Base-by-base conservation (phyloP, 2,797 vertebrate species). In the Prunella strophiata region DNA sequence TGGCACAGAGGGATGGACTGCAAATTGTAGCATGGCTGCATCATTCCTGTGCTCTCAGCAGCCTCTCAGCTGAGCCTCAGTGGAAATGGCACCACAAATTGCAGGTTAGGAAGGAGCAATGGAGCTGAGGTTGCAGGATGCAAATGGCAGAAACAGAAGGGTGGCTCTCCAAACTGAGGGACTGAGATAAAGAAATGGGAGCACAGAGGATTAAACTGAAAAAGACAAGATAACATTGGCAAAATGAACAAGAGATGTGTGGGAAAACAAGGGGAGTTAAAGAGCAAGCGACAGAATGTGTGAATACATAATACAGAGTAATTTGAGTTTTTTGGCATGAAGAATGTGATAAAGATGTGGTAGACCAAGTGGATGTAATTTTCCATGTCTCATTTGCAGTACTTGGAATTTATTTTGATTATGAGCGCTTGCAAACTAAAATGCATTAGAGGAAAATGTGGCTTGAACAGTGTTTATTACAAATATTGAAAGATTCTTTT, bases 241-340 rank as follows among this genome's bases (percentile, higher is more conserved):
- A 85, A 93, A 96, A 87, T 92, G 93, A 95, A 78, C 91, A 85
- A 93, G 93, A 83, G 58, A 67, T 42, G 50, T 88, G 95, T 88
- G 79, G 86, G 89, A 85, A 93, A 96, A 96, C 87, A 95, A 80
- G 84, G n/a, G 30, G 67, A 93, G 86, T 76, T 95, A 87, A 95
- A 94, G 70, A 94, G 78, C 87, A 75, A 85, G 87, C 3, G 1
- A 89, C 93, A 95, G 93, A 91, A 96, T 94, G 93, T 94, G 84
- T 91, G 93, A 97, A 96, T 83, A 94, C 76, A 89, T 88, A 90
- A 93, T 86, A 70, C 26, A 27, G 23, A 77, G 76, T 67, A n/a
- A 83, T 80, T 85, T 89, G 87, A 80, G 77, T 62, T 86, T 89
- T 83, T 62, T 95, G 94, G 94, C 93, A 88, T 93, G 76, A 88